Base-by-base conservation (phyloP, 1,140 invertebrate species). In the Drosophila nigromelanica region DNA sequence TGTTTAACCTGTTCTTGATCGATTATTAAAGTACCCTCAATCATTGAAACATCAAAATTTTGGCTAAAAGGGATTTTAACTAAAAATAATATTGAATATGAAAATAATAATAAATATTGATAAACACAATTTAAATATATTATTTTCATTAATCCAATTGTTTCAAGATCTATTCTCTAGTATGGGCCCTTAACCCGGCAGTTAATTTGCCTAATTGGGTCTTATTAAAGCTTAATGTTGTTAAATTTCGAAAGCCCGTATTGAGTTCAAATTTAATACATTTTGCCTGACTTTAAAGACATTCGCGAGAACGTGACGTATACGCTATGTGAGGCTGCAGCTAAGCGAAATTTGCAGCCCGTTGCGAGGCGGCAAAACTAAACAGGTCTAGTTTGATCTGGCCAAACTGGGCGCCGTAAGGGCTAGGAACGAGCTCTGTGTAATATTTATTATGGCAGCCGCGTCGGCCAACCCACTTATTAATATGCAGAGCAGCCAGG, bases 401-500 rank as follows among this genome's bases (percentile, higher is more conserved):
- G 11, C 62, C 48, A 2, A 15, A 12, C 37, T 30, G 35, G 37
- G 61, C 15, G 30, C 5, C 10, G 43, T 18, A 10, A 51, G 50
- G 8, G 42, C 50, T 24, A 62, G 40, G 11, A 58, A 43, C 37
- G 52, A 39, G 30, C 45, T 52, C 24, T 51, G 39, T 42, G 63
- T 58, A 71, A 67, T 77, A 83, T 82, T 86, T 85, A 85, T 77
- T 73, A 61, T 86, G 81, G 69, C 61, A 73, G 78, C 18, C 66
- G 61, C 51, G 54, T 68, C 37, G 66, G 21, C 33, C 43, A 47
- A 61, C 62, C 48, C 33, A 62, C 83, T 82, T 89, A 89, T 87
- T 87, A 87, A 87, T 87, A 87, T 87, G 72, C 83, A 79, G 64
- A 81, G 61, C 82, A 76, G 68, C 67, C 63, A 62, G 55, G 48